Evolutionary conservation across 2,113 vertebrate species (phyloP).

Genomic region (Sterrhoptilus dennistouni): DNA sequence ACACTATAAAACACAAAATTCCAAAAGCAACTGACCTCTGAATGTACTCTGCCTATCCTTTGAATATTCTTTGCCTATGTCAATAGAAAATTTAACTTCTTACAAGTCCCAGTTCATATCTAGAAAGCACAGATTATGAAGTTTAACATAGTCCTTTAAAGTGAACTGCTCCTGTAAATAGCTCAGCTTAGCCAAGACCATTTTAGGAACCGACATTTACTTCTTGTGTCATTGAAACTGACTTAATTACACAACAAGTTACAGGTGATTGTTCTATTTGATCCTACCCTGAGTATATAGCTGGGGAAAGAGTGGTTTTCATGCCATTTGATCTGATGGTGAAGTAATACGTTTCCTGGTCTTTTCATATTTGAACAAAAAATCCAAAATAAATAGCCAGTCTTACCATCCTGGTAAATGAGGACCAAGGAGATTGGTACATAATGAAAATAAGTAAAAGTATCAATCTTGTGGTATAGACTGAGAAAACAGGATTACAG

Average conservation of each 20-base stretch:
- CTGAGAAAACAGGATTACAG: background rate
- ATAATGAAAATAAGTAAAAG: background rate
- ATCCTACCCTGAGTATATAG: background rate
- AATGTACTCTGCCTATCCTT: background rate
- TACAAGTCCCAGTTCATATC: background rate
- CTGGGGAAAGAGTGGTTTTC: background rate
- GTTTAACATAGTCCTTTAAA: background rate
- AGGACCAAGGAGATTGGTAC: background rate
- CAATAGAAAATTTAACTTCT: background rate
- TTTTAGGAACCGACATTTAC: background rate
- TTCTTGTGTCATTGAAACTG: background rate
- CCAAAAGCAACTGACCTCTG: background rate
- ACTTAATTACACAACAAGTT: background rate
- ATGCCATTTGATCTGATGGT: background rate
- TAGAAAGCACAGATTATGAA: background rate
- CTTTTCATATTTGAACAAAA: background rate
- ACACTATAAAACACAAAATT: background rate
- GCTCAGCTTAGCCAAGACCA: background rate
- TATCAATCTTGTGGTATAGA: background rate
- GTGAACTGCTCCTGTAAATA: background rate
- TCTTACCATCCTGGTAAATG: background rate
- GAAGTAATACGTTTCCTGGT: background rate
- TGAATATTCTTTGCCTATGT: background rate
- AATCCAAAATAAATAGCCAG: background rate
- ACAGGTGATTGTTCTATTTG: background rate